Evolutionary conservation across 2,888 invertebrate species (phyloP), one percentile per base, ranked within the genome.

Genomic region (Calameuta pallipes): DNA sequence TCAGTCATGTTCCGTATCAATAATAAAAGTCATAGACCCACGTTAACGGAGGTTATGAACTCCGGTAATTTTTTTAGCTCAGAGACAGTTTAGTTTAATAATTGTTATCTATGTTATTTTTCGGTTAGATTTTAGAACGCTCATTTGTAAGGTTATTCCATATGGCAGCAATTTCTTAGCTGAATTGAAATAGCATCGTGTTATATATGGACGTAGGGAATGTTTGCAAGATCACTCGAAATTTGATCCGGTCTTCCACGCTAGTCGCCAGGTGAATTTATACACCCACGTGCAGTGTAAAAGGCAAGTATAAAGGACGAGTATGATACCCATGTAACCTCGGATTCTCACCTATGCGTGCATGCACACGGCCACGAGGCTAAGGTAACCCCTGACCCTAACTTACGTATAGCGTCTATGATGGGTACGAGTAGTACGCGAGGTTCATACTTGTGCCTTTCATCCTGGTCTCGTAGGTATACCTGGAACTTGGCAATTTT

Each of bases 381-480:
- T 81, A 80, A 81, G 82, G 84, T 85, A 86, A 85, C 85, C 86
- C 81, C 77, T 79, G 81, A 85, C 82, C 85, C 86, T 75, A 71
- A 78, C 82, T 83, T 82, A 71, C 33, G 71, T 31, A 23, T 56
- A 33, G 71, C 71, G 31, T 71, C 71, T 34, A 71, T 12, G 33
- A 71, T n/a, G 31, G 31, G 31, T 34, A 34, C 71, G 71, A 31
- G 71, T 33, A 71, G 31, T 71, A 71, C 71, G 33, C 71, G 12
- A 13, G 56, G 56, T 56, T 56, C 56, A 56, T 56, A 23, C 56
- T 56, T 56, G 56, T 56, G 56, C 56, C 56, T 56, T 56, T 56
- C 56, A 56, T 56, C 56, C 2, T 56, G 56, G 23, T 56, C 56
- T 56, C 56, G 56, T 23, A 56, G 56, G 56, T 56, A 56, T 56